phyloP scores from a whole-genome alignment of 2,113 vertebrate genomes.

The Rhipidura dahli region DNA sequence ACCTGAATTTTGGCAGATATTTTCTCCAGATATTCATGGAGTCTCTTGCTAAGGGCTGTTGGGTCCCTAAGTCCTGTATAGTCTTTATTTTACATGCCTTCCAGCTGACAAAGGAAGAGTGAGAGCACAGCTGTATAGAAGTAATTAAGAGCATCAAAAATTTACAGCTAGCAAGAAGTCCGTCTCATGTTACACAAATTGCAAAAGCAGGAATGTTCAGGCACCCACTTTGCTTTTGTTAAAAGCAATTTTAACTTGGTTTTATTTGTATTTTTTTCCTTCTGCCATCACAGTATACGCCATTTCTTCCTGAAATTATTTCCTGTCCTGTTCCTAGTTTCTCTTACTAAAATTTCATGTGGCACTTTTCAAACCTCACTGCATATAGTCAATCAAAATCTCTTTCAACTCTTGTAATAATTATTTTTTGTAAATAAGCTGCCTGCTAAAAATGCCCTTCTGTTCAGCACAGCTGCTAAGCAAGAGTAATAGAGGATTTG shows the following conservation, averaged over 20 bases:
- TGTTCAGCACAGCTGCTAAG: not conserved
- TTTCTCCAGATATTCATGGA: not conserved
- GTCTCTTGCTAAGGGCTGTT: not conserved
- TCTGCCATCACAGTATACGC: not conserved
- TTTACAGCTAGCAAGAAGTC: not conserved
- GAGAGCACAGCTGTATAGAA: not conserved
- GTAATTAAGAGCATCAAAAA: not conserved
- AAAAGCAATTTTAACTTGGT: not conserved
- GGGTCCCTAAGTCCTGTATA: not conserved
- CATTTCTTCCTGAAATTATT: not conserved
- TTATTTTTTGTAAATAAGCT: not conserved
- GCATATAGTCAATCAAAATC: not conserved
- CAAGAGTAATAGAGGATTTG: not conserved
- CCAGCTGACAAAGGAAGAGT: not conserved
- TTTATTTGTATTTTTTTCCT: not conserved
- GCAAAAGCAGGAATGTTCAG: not conserved
- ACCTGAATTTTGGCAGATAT: not conserved
- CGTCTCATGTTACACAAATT: not conserved
- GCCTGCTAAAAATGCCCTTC: not conserved
- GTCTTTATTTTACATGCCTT: not conserved
- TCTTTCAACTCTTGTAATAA: not conserved
- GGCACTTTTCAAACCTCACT: not conserved
- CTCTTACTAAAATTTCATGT: not conserved
- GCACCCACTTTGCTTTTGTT: not conserved
- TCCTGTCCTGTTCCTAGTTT: not conserved